Evolutionary conservation across 2,797 vertebrate genomes (phyloP).

Genomic region (Siniperca undulata): DNA sequence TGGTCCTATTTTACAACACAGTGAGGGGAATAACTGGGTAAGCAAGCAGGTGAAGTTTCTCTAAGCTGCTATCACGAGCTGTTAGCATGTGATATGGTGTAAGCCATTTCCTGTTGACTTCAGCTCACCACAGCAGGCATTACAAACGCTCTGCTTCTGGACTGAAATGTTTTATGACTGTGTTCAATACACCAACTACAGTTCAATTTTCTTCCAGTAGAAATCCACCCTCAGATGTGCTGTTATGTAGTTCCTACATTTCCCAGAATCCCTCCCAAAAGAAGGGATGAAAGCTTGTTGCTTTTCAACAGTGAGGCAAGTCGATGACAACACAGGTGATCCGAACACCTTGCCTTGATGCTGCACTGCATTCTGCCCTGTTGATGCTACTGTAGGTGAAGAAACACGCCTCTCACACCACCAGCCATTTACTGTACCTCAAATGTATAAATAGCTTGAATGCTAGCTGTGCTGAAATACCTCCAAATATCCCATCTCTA

Average conservation of each 20-base stretch:
- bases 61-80: background rate
- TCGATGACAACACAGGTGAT: background rate
- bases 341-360: background rate
- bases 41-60: background rate
- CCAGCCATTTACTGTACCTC: background rate
- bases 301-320: background rate
- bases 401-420: background rate
- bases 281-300: background rate
- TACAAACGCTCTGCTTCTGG: background rate
- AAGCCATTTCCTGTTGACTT: constrained; percentile 13
- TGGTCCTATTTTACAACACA: background rate
- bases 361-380: background rate
- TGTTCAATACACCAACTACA: background rate
- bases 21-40: background rate
- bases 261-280: background rate
- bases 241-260: background rate
- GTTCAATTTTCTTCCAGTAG: background rate
- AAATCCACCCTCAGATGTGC: background rate
- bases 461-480: background rate
- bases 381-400: background rate
- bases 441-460: background rate
- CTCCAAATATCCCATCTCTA: background rate
- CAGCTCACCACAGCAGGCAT: background rate
- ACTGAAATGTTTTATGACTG: background rate
- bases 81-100: background rate